Evolutionary conservation across 2,113 vertebrate genomes (phyloP).

Genomic region (Otis tarda): DNA sequence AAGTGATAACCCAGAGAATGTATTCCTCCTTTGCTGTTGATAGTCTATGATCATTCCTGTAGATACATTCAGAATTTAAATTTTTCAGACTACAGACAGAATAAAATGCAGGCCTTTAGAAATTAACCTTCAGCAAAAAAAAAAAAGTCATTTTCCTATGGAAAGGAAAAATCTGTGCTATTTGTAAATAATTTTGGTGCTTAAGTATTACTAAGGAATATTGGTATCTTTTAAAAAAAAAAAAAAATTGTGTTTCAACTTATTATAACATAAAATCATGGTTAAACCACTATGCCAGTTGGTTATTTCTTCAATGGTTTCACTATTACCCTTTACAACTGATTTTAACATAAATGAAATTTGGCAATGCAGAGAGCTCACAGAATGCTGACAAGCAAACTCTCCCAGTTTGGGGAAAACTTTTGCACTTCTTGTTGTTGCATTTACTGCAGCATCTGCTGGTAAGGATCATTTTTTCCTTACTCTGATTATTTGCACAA

Average conservation of each 20-base stretch:
- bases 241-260: neutral
- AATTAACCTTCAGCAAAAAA: constrained; percentile 18
- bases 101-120: constrained; percentile 36
- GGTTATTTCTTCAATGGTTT: neutral
- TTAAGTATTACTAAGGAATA: neutral
- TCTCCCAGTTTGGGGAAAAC: neutral
- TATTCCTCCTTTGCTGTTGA: constrained; percentile 38
- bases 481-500: neutral
- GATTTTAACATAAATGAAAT: constrained; percentile 18
- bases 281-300: neutral
- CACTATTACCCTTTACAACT: neutral
- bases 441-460: neutral
- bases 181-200: neutral
- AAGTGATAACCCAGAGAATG: constrained; percentile 56
- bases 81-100: constrained; percentile 49
- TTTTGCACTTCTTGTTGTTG: neutral
- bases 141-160: neutral
- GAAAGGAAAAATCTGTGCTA: neutral
- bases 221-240: neutral
- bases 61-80: constrained; percentile 48
- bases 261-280: constrained; percentile 8
- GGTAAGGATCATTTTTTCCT: neutral
- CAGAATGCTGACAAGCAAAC: neutral
- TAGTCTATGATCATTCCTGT: constrained; percentile 44
- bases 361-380: neutral